These are phyloP conservation scores for Cossypha niveicapilla DNA, from an alignment of 2,797 vertebrate genomes.

Conservation along the genomic window DNA sequence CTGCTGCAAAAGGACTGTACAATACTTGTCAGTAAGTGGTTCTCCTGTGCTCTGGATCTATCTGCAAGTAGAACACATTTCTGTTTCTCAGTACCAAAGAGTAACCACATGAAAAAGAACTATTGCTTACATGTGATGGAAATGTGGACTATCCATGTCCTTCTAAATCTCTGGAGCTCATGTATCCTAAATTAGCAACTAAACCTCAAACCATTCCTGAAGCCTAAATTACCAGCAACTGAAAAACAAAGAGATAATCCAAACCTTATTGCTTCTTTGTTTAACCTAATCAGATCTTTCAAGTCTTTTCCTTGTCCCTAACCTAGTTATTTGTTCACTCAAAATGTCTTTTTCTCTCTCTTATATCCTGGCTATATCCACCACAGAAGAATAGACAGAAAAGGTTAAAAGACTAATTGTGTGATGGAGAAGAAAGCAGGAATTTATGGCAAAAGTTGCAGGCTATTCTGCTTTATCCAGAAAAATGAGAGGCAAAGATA, in stretches of 20 bases:
- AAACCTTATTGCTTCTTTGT: not conserved
- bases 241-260: conserved; percentile 1
- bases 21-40: not conserved
- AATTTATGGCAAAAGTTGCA: not conserved
- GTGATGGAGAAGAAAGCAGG: not conserved
- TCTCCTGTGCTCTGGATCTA: not conserved
- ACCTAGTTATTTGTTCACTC: not conserved
- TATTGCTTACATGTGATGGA: not conserved
- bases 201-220: not conserved
- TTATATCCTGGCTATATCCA: not conserved
- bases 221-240: not conserved
- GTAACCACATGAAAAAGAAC: not conserved
- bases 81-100: not conserved
- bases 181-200: not conserved
- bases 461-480: not conserved
- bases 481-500: not conserved
- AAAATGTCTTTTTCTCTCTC: not conserved
- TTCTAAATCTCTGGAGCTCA: not conserved
- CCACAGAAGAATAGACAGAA: not conserved
- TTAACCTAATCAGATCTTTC: not conserved
- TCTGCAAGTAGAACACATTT: not conserved
- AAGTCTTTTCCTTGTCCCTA: not conserved
- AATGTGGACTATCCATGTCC: not conserved
- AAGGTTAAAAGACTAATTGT: not conserved
- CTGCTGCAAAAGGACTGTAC: not conserved